Base-by-base conservation (phyloP, 2,113 vertebrate genomes). In the Platichthys flesus region DNA sequence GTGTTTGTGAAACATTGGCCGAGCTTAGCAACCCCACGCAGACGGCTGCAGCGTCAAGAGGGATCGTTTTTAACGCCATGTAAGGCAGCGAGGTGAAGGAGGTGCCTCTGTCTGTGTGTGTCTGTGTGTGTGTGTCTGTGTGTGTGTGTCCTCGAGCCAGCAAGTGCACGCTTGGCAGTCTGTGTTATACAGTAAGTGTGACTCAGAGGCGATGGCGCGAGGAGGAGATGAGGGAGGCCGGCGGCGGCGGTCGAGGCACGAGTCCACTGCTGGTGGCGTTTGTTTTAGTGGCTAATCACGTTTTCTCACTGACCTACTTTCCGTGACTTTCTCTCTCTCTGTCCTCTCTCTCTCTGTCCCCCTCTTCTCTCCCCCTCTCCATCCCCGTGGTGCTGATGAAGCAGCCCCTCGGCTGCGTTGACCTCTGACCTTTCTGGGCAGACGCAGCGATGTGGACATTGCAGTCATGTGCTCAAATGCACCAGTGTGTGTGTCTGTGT, bases 251-350 rank as follows among this genome's bases (percentile, higher is more conserved):
- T 57, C 63, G 3, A 2, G 40, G n/a, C 73, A 12, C 5, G 1
- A 35, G 71, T 63, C 81, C 14, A 40, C 71, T 68, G 85, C 74
- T 71, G 72, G 80, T 84, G 79, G 35, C 64, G 31, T 62, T 88
- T 82, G 60, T 87, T 37, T 83, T 81, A 55, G 65, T 54, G 56
- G 71, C 67, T 79, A 83, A 85, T 86, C 82, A 76, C 57, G 59
- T 84, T 91, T 86, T 85, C 85, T 86, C 85, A 4, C 78, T 91
- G 89, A 90, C 90, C 88, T 90, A 89, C 72, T 86, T 88, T 84
- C 74, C 7, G 0, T 77, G 78, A 16, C 51, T 84, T 79, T 74
- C 66, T 68, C 49, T 57, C 35, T 55, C n/a, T 57, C 31, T 31
- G 23, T 23, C 23, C 31, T 31, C 31, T 31, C 6, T 37, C 21